These are phyloP conservation scores for Manis pentadactyla DNA, from an alignment of 2,797 vertebrate genomes.

Conservation along the genomic window DNA sequence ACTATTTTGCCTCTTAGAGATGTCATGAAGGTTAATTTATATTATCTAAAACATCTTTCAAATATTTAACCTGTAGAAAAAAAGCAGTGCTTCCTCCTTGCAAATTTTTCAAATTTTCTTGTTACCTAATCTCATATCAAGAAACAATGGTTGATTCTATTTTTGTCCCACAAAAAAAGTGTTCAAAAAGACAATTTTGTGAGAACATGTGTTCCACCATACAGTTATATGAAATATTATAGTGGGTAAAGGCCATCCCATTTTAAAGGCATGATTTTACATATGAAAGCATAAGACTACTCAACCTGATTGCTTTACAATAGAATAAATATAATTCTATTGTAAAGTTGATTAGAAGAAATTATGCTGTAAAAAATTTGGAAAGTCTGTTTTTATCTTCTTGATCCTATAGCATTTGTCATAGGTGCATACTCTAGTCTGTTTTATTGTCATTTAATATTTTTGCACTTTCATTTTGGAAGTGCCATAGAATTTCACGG, in stretches of 20 bases:
- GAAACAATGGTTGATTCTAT: background rate
- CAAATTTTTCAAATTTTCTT: conserved; percentile 6
- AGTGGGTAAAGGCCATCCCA: background rate
- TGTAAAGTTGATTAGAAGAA: background rate
- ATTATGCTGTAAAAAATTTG: background rate
- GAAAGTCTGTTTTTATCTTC: background rate
- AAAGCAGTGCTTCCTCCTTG: background rate
- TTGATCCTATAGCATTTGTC: background rate
- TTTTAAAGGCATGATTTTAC: background rate
- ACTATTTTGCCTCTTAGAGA: background rate
- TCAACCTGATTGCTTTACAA: background rate
- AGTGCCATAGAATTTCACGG: conserved; percentile 63
- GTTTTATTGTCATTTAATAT: conserved; percentile 48
- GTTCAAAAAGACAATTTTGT: background rate
- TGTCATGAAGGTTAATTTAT: background rate
- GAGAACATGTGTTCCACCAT: background rate
- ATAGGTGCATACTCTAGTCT: background rate
- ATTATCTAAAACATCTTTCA: background rate
- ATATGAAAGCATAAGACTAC: background rate
- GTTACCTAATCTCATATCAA: background rate
- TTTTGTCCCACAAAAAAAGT: background rate
- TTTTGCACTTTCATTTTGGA: conserved; percentile 45
- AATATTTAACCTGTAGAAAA: background rate
- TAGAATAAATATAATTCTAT: background rate
- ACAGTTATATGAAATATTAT: background rate